Evolutionary conservation across 2,797 vertebrate genomes (phyloP).

Genomic region (Alcedo atthis): DNA sequence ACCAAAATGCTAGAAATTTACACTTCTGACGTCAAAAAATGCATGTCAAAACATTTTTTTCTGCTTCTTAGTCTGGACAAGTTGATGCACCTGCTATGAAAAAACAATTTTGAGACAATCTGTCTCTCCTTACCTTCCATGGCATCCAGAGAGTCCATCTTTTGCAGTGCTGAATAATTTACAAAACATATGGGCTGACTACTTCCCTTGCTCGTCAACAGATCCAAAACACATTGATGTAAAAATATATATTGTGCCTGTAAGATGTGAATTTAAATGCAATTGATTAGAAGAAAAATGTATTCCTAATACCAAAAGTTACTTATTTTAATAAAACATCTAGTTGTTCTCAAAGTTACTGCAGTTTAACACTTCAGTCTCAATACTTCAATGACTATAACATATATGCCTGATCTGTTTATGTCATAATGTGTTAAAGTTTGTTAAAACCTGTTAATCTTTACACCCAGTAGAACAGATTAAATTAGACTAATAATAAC

Average conservation of each 20-base stretch:
- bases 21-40: background rate
- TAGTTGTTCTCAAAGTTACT: background rate
- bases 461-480: background rate
- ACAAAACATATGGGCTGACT: constrained; percentile 95
- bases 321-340: background rate
- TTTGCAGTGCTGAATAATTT: constrained; percentile 96
- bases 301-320: background rate
- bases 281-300: background rate
- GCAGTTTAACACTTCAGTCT: background rate
- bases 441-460: background rate
- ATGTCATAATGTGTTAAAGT: background rate
- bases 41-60: background rate
- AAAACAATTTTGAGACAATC: background rate
- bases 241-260: constrained; percentile 98
- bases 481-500: background rate
- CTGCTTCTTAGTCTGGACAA: background rate
- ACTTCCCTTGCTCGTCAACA: constrained; percentile 91
- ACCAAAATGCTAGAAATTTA: background rate
- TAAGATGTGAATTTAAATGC: background rate
- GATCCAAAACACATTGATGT: constrained; percentile 94
- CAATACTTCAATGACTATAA: background rate
- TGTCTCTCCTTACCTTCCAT: constrained; percentile 91
- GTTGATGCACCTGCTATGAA: background rate
- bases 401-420: background rate
- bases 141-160: constrained; percentile 98